Conservation (phyloP, 1,140 invertebrate genomes). For the Drosophila murphyi region DNA sequence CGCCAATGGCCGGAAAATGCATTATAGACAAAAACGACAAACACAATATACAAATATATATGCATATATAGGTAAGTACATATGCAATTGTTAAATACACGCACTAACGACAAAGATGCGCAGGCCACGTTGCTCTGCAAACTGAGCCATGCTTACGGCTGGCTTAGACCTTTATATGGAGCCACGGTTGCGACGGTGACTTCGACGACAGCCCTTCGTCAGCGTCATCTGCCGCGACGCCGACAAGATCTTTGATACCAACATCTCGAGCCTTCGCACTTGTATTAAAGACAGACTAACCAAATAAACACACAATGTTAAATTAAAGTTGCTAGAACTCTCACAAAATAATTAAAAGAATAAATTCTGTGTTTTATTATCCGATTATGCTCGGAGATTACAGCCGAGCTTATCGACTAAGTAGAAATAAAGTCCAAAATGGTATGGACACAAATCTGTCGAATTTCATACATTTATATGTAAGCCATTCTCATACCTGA, state of each 20-base stretch:
- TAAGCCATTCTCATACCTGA: too few relatives aligned
- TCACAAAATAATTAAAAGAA: too few relatives aligned
- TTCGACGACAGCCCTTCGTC: slow-evolving; percentile 26
- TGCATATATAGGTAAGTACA: neutral
- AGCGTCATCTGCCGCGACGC: slow-evolving; percentile 13
- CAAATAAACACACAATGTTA: too few relatives aligned
- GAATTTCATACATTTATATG: too few relatives aligned
- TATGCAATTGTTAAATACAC: slow-evolving; percentile 14
- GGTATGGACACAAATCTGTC: too few relatives aligned
- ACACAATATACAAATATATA: neutral
- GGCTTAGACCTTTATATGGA: slow-evolving; percentile 63
- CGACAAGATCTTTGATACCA: slow-evolving; percentile 18
- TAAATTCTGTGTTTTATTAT: too few relatives aligned
- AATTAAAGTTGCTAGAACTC: too few relatives aligned
- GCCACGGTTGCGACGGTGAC: neutral
- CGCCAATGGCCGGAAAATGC: slow-evolving; percentile 68
- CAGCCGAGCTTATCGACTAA: too few relatives aligned
- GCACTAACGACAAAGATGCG: slow-evolving; percentile 45
- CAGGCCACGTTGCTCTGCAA: slow-evolving; percentile 57
- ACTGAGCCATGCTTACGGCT: slow-evolving; percentile 52
- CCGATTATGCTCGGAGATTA: too few relatives aligned
- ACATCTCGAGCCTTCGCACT: neutral
- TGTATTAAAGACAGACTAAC: too few relatives aligned
- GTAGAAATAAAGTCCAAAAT: too few relatives aligned
- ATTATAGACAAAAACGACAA: slow-evolving; percentile 50